These are phyloP conservation scores for Hyalella azteca DNA, from an alignment of 2,888 invertebrate species.

Conservation along the genomic window DNA sequence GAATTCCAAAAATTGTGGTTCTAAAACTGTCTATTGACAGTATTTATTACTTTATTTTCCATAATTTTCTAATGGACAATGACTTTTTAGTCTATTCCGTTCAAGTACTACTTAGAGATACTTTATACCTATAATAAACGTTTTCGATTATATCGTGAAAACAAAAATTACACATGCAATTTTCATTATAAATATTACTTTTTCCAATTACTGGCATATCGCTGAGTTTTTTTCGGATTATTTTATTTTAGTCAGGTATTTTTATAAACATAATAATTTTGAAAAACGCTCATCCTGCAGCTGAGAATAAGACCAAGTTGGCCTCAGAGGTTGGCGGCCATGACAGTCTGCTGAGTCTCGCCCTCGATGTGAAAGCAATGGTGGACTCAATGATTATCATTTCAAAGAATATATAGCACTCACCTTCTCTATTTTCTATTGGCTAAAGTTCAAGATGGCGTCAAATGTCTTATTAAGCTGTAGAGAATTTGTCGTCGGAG, in stretches of 20 bases:
- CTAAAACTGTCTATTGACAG: no score
- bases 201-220: no score
- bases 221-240: background rate
- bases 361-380: constrained; percentile 40
- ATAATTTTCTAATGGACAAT: no score
- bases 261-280: background rate
- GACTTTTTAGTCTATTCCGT: no score
- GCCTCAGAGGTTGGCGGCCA: constrained; percentile 36
- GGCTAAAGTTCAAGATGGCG: constrained; percentile 28
- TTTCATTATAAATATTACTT: no score
- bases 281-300: background rate
- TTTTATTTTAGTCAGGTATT: background rate
- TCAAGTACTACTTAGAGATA: no score
- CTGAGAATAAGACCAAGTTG: constrained; percentile 20
- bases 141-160: no score
- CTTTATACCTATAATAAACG: no score
- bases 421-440: constrained; percentile 16
- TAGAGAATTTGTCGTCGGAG: constrained; percentile 81
- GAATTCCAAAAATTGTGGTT: no score
- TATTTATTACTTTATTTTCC: no score
- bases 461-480: constrained; percentile 44
- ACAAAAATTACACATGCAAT: no score
- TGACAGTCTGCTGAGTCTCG: constrained; percentile 33
- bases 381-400: constrained; percentile 31
- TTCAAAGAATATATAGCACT: constrained; percentile 21